A percentile compares a stretch with the other conserved stretches of the same genome.
These are phyloP conservation scores for Caenorhabditis uteleia DNA, from an alignment of 2,888 invertebrate species.

Conservation along the genomic window DNA sequence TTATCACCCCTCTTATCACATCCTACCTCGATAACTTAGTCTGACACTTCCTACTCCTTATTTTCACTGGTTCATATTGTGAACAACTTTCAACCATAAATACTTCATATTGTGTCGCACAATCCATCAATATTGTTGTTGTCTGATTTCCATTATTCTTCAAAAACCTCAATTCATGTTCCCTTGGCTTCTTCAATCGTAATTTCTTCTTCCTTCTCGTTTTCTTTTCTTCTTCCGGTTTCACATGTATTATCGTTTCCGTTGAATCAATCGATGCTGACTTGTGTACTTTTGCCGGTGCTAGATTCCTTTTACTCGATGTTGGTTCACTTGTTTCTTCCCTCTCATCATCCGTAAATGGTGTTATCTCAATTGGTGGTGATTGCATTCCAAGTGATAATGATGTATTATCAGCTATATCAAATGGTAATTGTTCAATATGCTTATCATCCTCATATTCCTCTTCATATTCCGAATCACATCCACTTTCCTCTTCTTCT, in stretches of 20 bases:
- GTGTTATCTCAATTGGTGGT: slow-evolving; percentile 34
- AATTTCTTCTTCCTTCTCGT: slow-evolving; percentile 23
- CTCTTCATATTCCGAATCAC: slow-evolving; percentile 12
- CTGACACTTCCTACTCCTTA: slow-evolving; percentile 37
- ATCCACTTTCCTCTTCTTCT: slow-evolving; percentile 21
- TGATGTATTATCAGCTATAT: background rate
- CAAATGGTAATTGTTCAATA: background rate
- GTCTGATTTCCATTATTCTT: slow-evolving; percentile 43
- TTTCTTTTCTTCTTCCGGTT: slow-evolving; percentile 3
- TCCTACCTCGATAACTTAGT: slow-evolving; percentile 48
- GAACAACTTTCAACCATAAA: slow-evolving; percentile 15
- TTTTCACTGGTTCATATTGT: slow-evolving; percentile 21
- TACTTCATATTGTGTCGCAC: slow-evolving; percentile 27
- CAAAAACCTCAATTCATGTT: slow-evolving; percentile 43
- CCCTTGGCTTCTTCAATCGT: slow-evolving; percentile 10
- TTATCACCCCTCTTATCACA: background rate
- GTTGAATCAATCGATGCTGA: slow-evolving; percentile 45
- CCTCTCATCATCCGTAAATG: slow-evolving; percentile 24
- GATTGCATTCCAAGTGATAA: slow-evolving; percentile 8
- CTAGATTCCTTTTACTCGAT: background rate
- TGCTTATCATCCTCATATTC: background rate
- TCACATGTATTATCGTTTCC: slow-evolving; percentile 37
- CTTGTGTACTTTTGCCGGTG: slow-evolving; percentile 21
- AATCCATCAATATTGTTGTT: slow-evolving; percentile 9
- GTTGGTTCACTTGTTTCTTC: slow-evolving; percentile 10